These are phyloP conservation scores for Clivina fossor DNA, from an alignment of 2,888 invertebrate species.

Conservation along the genomic window DNA sequence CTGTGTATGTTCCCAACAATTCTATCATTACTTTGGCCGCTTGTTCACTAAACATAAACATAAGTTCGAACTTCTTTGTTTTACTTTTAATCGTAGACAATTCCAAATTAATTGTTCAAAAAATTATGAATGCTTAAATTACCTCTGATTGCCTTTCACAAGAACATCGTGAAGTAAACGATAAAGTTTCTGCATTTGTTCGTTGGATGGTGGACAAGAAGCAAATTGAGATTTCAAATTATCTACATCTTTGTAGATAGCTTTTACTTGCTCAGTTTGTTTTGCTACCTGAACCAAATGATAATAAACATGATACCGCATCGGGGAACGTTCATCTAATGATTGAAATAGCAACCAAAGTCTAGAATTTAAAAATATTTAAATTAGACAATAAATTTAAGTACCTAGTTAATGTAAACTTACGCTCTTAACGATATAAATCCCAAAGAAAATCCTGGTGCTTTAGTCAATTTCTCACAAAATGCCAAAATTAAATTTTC, in stretches of 20 bases:
- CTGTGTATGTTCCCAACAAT: constrained; percentile 92
- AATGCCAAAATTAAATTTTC: constrained; percentile 88
- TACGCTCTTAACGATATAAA: constrained; percentile 83
- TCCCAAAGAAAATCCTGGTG: constrained; percentile 77
- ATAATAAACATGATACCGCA: constrained; percentile 91
- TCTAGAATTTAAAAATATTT: constrained; percentile 56
- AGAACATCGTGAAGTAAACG: constrained; percentile 85
- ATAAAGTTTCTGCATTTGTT: constrained; percentile 89
- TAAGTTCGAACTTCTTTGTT: background rate
- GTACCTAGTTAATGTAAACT: constrained; percentile 51
- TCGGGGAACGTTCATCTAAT: constrained; percentile 77
- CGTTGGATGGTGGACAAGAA: constrained; percentile 78
- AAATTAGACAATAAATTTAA: background rate
- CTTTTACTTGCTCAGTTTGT: constrained; percentile 80
- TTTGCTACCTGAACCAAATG: constrained; percentile 88
- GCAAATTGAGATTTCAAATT: constrained; percentile 80
- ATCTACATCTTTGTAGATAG: constrained; percentile 83
- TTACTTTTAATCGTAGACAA: background rate
- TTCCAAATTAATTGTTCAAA: background rate
- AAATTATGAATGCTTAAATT: constrained; percentile 37
- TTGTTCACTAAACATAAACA: constrained; percentile 65
- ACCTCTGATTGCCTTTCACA: constrained; percentile 85
- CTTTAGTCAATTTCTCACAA: constrained; percentile 89
- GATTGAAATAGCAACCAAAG: constrained; percentile 92
- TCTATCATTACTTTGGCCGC: constrained; percentile 98